These are phyloP conservation scores for Chrysotoxum bicinctum DNA, from an alignment of 2,888 invertebrate species.

Conservation along the genomic window DNA sequence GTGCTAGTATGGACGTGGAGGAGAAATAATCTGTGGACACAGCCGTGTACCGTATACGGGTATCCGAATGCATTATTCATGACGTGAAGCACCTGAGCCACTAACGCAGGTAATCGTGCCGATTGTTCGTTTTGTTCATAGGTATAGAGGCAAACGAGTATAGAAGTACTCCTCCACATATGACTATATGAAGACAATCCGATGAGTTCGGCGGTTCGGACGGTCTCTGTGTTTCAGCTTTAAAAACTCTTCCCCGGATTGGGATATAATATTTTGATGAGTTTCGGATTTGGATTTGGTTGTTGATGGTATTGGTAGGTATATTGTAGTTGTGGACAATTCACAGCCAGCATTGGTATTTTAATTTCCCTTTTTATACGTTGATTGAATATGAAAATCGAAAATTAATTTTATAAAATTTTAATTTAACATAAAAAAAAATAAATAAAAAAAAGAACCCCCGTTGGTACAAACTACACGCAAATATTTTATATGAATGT, in stretches of 20 bases:
- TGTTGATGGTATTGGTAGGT: conserved; percentile 6
- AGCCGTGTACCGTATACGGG: conserved; percentile 44
- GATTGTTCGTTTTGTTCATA: conserved; percentile 47
- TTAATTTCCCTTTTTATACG: conserved; percentile 71
- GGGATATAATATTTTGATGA: conserved; percentile 53
- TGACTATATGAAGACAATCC: neutral
- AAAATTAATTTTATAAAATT: conserved; percentile 54
- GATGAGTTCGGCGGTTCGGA: neutral
- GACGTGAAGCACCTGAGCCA: conserved; percentile 61
- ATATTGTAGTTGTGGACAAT: conserved; percentile 20
- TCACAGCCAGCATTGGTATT: conserved; percentile 55
- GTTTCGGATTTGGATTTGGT: conserved; percentile 70
- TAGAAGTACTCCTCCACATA: neutral
- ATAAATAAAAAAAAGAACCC: neutral
- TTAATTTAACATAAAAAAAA: conserved; percentile 24
- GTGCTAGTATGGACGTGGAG: conserved; percentile 1
- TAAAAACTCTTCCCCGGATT: conserved; percentile 52
- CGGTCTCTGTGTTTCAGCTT: conserved; percentile 4
- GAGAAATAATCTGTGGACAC: conserved; percentile 59
- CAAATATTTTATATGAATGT: conserved; percentile 18
- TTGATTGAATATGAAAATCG: conserved; percentile 70
- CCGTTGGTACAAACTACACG: neutral
- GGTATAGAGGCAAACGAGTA: neutral
- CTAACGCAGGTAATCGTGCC: conserved; percentile 71
- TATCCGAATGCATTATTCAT: conserved; percentile 67